Evolutionary conservation across 2,113 vertebrate genomes (phyloP).

Genomic region (Ramphastos sulfuratus): DNA sequence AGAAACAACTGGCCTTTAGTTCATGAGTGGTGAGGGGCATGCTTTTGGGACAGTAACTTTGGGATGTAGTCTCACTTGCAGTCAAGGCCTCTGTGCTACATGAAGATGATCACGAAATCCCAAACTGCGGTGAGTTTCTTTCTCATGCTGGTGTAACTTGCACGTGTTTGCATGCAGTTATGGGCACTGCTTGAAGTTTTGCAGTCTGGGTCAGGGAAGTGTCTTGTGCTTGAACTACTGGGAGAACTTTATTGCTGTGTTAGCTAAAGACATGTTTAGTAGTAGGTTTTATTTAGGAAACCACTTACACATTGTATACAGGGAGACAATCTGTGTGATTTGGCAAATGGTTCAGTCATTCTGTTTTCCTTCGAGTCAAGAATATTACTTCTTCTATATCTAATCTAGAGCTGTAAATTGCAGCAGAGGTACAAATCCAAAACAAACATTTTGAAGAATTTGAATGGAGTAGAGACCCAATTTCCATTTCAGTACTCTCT

Average conservation of each 20-base stretch:
- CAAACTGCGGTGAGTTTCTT: not conserved
- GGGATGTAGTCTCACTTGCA: not conserved
- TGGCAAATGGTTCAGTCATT: slow-evolving; percentile 18
- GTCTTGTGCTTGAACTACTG: not conserved
- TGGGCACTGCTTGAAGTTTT: not conserved
- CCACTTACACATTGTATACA: slow-evolving; percentile 12
- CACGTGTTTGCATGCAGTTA: not conserved
- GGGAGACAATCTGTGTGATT: slow-evolving; percentile 5
- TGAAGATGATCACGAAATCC: not conserved
- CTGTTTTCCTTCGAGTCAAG: slow-evolving; percentile 46
- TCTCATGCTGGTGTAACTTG: not conserved
- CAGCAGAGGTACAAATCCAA: slow-evolving; percentile 57
- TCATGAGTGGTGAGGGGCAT: not conserved
- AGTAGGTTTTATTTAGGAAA: slow-evolving; percentile 20
- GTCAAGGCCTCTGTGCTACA: not conserved
- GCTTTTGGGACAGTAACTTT: not conserved
- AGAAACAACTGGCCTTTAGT: not conserved
- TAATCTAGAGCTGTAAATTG: slow-evolving; percentile 64
- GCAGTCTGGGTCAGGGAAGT: not conserved
- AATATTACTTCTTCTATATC: slow-evolving; percentile 58
- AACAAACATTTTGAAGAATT: slow-evolving; percentile 63
- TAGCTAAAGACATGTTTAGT: not conserved
- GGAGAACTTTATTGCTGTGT: not conserved
- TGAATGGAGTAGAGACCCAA: slow-evolving; percentile 48
- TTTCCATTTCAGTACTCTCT: slow-evolving; percentile 61